Evolutionary conservation across 2,797 vertebrate species (phyloP), one percentile per base, ranked within the genome.

Genomic region (Salarias fasciatus): DNA sequence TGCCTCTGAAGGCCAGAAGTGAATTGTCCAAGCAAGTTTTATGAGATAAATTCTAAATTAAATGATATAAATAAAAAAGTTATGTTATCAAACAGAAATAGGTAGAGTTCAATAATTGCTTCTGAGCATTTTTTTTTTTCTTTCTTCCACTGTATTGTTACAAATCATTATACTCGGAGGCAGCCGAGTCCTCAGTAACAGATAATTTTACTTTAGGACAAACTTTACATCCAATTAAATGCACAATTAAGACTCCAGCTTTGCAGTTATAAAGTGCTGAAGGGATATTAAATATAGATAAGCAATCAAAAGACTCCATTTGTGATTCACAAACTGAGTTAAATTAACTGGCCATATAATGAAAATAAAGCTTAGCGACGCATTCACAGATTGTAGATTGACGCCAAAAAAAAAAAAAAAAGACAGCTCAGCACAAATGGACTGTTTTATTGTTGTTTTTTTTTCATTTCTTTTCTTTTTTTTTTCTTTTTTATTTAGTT

Each of bases 141-240:
- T 37, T 43, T 42, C 47, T 57, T 38, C 43, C 57, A 11, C 30
- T 55, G 62, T 45, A n/a, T 55, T 63, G 53, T 73, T 43, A 55
- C 12, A 63, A 69, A 64, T 69, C 42, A 46, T 53, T 45, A 15
- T 57, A 50, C 30, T 64, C 24, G 3, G 10, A 15, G 44, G 49
- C 30, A 36, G 9, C 42, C 24, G 56, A 41, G 48, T 60, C 47
- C 9, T 58, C 15, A 18, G n/a, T 53, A 46, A 44, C 24, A 69
- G 48, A 80, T 64, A 14, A 49, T 53, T 59, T 66, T 33, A 68
- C 53, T 48, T 56, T 14, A 10, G 15, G 50, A 6, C 14, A 67
- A 77, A 72, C 31, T 54, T 55, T 60, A 44, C 49, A 63, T 59
- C 67, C 42, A 70, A 61, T 77, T 76, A 83, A 69, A 74, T 35